Base-by-base conservation (phyloP, 2,797 vertebrate genomes). In the Poeciliopsis infans region DNA sequence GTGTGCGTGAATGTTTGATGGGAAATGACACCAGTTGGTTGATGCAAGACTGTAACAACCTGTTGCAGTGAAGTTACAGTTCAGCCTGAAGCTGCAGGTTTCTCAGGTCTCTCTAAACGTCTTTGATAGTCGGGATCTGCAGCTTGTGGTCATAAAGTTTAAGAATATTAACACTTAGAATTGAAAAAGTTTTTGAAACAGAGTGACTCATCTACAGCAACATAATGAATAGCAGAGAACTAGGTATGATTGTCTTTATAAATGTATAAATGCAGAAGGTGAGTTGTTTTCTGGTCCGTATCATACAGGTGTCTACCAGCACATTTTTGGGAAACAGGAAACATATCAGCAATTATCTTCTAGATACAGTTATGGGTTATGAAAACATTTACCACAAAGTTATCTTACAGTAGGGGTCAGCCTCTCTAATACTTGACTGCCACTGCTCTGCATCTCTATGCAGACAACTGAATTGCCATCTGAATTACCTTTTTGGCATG, bases 11-110 rank as follows among this genome's bases (percentile, higher is more conserved):
- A 31, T 23, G 1, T 43, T 1, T 28, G 15, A 66, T 2, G 4
- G 31, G 39, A 74, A 31, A 73, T 31, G 36, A 66, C 28, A 77
- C 59, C 20, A 20, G 46, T 31, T 49, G 18, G 70, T 45, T 77
- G 51, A 74, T 53, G 46, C 46, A 66, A 66, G 74, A 72, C 16
- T 51, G 45, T 46, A 76, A 76, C 12, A 25, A 4, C 74, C 23
- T 57, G 68, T 46, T 71, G 28, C 51, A 43, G 39, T 59, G 28
- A 72, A 46, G 53, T 76, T 45, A 59, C 33, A 72, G 45, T 31
- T 49, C 53, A 72, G n/a, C 15, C 70, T 72, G 75, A 46, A 77
- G 28, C 20, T 51, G n/a, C 47, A 76, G 72, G 68, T 45, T 47
- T 61, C 31, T 18, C 68, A 20, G 16, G 75, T 72, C 69, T 81